Evolutionary conservation across 2,113 vertebrate genomes (phyloP).

Genomic region (Cyphotilapia sp.): DNA sequence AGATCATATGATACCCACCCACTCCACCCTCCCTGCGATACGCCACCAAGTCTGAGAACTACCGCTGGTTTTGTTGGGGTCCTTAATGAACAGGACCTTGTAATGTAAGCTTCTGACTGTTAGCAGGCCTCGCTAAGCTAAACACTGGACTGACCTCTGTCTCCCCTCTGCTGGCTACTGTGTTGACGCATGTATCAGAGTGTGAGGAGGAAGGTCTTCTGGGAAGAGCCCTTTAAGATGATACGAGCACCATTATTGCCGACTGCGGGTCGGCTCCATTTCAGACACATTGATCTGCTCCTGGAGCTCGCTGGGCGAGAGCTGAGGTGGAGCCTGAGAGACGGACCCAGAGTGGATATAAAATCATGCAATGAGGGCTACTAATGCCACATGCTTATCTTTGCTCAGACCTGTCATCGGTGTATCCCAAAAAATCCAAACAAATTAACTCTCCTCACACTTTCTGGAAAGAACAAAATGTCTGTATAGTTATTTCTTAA

Average conservation of each 20-base stretch:
- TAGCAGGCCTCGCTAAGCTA: not conserved
- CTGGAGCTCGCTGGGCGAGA: not conserved
- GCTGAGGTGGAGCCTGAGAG: not conserved
- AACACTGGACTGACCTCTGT: slow-evolving; percentile 54
- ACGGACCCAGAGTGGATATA: not conserved
- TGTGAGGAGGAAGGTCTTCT: slow-evolving; percentile 56
- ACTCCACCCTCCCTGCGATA: not conserved
- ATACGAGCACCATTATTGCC: slow-evolving; percentile 66
- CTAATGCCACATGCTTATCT: not conserved
- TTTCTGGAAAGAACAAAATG: not conserved
- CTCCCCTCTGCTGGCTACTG: slow-evolving; percentile 40
- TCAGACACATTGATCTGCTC: slow-evolving; percentile 68
- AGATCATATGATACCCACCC: slow-evolving; percentile 5
- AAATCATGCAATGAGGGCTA: not conserved
- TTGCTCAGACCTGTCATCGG: not conserved
- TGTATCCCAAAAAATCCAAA: not conserved
- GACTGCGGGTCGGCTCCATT: slow-evolving; percentile 65
- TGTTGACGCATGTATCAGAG: slow-evolving; percentile 26
- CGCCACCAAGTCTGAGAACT: not conserved
- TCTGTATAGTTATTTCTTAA: not conserved
- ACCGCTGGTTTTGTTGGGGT: slow-evolving; percentile 30
- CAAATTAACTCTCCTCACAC: not conserved
- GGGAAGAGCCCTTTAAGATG: slow-evolving; percentile 69
- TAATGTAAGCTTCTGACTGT: slow-evolving; percentile 48
- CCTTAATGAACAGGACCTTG: slow-evolving; percentile 55